A percentile compares a stretch with the other conserved stretches of the same genome.
These are phyloP conservation scores for Austrofundulus limnaeus DNA, from an alignment of 2,113 vertebrate genomes.

Conservation along the genomic window DNA sequence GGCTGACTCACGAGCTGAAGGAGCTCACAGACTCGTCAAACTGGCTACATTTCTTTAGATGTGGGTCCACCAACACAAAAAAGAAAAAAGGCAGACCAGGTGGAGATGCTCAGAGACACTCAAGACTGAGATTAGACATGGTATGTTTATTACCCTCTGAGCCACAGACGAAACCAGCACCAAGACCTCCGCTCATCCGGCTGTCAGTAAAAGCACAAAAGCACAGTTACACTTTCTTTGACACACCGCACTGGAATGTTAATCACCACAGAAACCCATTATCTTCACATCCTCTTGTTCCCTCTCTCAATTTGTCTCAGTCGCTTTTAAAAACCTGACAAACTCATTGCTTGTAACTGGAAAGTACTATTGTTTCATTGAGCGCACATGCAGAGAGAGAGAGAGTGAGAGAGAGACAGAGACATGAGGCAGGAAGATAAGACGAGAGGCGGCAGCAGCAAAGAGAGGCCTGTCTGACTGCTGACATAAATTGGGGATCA, in stretches of 20 bases:
- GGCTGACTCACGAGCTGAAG: constrained; percentile 44
- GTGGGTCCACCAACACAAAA: constrained; percentile 11
- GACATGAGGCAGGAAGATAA: constrained; percentile 67
- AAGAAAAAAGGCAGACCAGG: constrained; percentile 16
- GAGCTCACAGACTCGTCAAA: constrained; percentile 21
- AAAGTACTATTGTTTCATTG: constrained; percentile 68
- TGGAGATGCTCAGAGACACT: constrained; percentile 21
- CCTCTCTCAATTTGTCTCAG: constrained; percentile 59
- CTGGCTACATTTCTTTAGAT: constrained; percentile 22
- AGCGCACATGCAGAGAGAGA: constrained; percentile 59
- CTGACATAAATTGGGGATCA: constrained; percentile 69
- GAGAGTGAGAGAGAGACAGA: constrained; percentile 63
- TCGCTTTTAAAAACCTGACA: constrained; percentile 68
- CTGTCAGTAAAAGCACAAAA: constrained; percentile 64
- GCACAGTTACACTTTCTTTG: constrained; percentile 56
- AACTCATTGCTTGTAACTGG: constrained; percentile 62
- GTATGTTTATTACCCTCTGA: constrained; percentile 52
- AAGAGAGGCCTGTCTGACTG: constrained; percentile 48
- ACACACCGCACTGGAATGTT: constrained; percentile 61
- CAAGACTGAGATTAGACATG: constrained; percentile 48
- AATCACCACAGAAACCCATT: constrained; percentile 69
- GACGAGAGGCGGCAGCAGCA: constrained; percentile 30
- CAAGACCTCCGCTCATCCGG: constrained; percentile 47
- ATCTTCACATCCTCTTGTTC: constrained; percentile 64
- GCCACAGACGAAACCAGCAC: constrained; percentile 37